Evolutionary conservation across 1,140 invertebrate species (phyloP).

Genomic region (Panonychus citri): DNA sequence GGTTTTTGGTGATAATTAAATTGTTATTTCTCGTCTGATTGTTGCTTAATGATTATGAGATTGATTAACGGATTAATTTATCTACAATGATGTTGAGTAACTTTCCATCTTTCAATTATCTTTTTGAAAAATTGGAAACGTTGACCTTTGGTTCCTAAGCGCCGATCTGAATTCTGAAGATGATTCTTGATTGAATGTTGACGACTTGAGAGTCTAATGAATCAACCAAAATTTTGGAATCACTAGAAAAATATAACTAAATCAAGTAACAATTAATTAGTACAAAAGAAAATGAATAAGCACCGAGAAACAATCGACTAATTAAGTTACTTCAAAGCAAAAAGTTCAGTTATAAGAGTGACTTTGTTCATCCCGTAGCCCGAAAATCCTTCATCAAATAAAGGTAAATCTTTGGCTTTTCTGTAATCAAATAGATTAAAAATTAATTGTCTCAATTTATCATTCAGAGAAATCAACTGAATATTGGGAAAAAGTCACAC

Average conservation of each 20-base stretch:
- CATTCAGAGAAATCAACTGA: neutral
- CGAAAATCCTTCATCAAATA: conserved; percentile 15
- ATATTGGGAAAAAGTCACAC: conserved; percentile 14
- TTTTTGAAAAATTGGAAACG: conserved; percentile 16
- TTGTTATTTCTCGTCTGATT: too few species aligned
- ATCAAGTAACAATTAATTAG: neutral
- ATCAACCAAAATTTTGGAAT: conserved; percentile 16
- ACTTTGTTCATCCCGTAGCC: conserved; percentile 21
- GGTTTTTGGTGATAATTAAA: too few species aligned
- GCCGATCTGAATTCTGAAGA: conserved; percentile 14
- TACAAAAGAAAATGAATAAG: conserved; percentile 1
- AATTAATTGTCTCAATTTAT: neutral
- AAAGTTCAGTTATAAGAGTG: conserved; percentile 17
- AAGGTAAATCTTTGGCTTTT: conserved; percentile 12
- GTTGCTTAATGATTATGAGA: too few species aligned
- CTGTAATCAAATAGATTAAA: neutral
- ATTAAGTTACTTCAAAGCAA: conserved; percentile 14
- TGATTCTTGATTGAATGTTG: conserved; percentile 13
- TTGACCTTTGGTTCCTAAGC: conserved; percentile 13
- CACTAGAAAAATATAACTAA: conserved; percentile 15
- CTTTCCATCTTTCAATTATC: neutral
- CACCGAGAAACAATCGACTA: neutral
- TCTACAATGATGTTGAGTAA: too few species aligned
- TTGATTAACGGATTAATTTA: too few species aligned
- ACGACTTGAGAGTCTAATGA: conserved; percentile 16